Evolutionary conservation across 2,113 vertebrate genomes (phyloP), one percentile per base, ranked within the genome.

Genomic region (Lipophrys pholis): DNA sequence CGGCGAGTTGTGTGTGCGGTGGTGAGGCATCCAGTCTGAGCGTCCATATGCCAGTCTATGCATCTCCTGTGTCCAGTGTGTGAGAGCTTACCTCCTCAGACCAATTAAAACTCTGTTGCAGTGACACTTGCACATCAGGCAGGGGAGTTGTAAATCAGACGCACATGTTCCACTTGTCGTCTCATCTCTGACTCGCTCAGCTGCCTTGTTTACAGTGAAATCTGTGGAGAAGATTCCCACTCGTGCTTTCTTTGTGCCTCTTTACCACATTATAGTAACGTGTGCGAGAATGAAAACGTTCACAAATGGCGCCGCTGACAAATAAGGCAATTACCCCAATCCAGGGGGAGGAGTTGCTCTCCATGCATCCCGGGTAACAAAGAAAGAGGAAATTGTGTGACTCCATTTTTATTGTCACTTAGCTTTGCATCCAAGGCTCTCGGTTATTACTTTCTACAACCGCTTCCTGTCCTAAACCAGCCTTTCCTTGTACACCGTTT

Each of bases 301-400:
- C 81, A 84, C 58, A 78, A 84, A 83, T 87, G 75, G 79, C 87
- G 46, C 56, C 10, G 11, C 64, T 85, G 84, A 88, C 84, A 86
- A 89, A 90, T 83, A 70, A 76, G 66, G 76, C 77, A 83, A 87
- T 86, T 85, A 87, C 53, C 81, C 55, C 59, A 55, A 73, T 83
- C 83, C 78, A 67, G 64, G 60, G 83, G 83, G 84, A 86, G 67
- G 43, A 41, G 56, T 38, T 3, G 43, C 39, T 59, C 74, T 46
- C 56, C 43, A 14, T 65, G 72, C 78, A 60, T 74, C 48, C 62
- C 35, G 69, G 75, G 16, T 54, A 84, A 57, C 21, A 30, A 30
- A 30, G 21, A 30, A 30, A 30, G 21, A 84, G 76, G 69, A 82
- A 85, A 84, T 84, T 64, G 80, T 68, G 39, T 36, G 54, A 83